phyloP scores from a whole-genome alignment of 2,888 invertebrate genomes.

The Morinoia aosen region DNA sequence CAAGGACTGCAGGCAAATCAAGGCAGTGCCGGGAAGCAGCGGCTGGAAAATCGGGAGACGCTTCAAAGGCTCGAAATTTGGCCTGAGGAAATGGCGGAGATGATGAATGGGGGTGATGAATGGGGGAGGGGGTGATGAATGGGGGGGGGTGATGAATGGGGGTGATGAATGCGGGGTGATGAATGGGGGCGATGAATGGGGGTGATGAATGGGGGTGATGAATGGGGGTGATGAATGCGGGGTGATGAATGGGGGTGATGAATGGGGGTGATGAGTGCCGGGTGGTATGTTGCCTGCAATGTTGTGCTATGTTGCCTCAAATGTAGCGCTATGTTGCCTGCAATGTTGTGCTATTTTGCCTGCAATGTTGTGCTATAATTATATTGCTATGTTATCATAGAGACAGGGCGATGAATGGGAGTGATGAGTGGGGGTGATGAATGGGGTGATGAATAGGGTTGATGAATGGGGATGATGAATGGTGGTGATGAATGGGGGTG shows the following conservation, averaged over 20 bases:
- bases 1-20: background rate
- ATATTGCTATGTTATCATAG: background rate
- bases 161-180: background rate
- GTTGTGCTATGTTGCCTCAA: too few species aligned
- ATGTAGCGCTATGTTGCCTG: too few species aligned
- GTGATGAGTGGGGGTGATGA: too few species aligned
- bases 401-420: too few species aligned
- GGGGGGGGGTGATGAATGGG: background rate
- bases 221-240: too few species aligned
- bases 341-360: too few species aligned
- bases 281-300: too few species aligned
- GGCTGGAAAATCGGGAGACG: background rate
- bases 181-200: background rate
- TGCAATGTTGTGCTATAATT: too few species aligned
- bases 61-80: slow-evolving; percentile 8
- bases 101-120: background rate
- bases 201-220: too few species aligned
- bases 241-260: too few species aligned
- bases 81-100: slow-evolving; percentile 13
- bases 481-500: too few species aligned
- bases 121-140: background rate
- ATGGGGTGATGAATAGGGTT: background rate
- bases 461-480: background rate
- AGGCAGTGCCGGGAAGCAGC: background rate
- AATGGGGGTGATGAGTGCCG: too few species aligned